These are phyloP conservation scores for Prochilodus magdalenae DNA, from an alignment of 2,113 vertebrate species.

Conservation along the genomic window DNA sequence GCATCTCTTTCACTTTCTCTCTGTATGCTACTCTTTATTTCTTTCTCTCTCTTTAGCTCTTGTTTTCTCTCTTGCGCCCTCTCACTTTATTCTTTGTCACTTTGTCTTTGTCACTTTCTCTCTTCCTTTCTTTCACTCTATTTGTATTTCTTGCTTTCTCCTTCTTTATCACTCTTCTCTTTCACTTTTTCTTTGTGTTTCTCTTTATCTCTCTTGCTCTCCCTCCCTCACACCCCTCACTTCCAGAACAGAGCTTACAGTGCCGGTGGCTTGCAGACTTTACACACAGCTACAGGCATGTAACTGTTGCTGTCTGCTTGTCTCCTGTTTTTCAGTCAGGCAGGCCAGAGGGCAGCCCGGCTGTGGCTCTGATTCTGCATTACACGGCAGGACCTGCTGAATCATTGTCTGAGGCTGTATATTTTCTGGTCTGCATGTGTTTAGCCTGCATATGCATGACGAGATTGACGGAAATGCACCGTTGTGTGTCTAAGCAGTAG, in stretches of 20 bases:
- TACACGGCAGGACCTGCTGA: conserved; percentile 72
- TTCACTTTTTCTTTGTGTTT: neutral
- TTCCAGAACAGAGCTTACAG: neutral
- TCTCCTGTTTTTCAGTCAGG: conserved; percentile 58
- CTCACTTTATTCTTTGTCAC: neutral
- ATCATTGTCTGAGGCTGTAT: conserved; percentile 66
- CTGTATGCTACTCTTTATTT: neutral
- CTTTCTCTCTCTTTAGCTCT: neutral
- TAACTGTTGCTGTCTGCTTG: conserved; percentile 72
- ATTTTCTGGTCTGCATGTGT: conserved; percentile 12
- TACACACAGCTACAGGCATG: conserved; percentile 71
- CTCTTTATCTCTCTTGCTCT: neutral
- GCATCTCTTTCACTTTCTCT: neutral
- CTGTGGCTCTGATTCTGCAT: conserved; percentile 51
- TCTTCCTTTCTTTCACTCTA: neutral
- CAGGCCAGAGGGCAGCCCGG: conserved; percentile 67
- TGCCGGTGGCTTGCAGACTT: conserved; percentile 47
- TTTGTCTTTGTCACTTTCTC: neutral
- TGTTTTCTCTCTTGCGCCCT: no score
- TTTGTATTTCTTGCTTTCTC: neutral
- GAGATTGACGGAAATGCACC: neutral
- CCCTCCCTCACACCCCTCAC: neutral
- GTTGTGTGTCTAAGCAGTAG: neutral
- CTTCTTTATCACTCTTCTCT: no score
- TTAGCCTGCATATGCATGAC: neutral